Evolutionary conservation across 2,888 invertebrate genomes (phyloP).

Genomic region (Dioctria linearis): DNA sequence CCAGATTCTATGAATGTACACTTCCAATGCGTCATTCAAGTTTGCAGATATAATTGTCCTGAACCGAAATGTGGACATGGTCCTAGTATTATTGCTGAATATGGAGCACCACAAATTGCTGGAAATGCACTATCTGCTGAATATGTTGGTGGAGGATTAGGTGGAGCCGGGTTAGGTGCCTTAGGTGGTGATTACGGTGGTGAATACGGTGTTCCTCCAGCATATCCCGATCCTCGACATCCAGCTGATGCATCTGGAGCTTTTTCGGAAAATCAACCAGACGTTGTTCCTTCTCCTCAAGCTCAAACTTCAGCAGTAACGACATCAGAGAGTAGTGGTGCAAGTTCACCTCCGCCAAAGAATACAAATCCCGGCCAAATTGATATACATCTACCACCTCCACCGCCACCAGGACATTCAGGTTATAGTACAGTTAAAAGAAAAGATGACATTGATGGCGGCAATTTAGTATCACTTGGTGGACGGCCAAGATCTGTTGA

Average conservation of each 20-base stretch:
- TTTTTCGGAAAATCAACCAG: conserved; percentile 86
- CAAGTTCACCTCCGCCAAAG: conserved; percentile 73
- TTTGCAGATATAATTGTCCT: conserved; percentile 93
- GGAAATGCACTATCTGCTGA: conserved; percentile 77
- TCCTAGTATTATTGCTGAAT: conserved; percentile 77
- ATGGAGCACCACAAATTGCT: conserved; percentile 74
- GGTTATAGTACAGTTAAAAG: conserved; percentile 89
- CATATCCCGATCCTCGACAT: conserved; percentile 89
- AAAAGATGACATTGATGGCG: conserved; percentile 78
- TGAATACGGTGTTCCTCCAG: conserved; percentile 85
- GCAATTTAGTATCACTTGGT: conserved; percentile 85
- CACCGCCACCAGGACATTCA: conserved; percentile 86
- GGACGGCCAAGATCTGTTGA: conserved; percentile 92
- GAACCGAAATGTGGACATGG: conserved; percentile 88
- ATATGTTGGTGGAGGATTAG: conserved; percentile 74
- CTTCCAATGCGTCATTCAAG: conserved; percentile 97
- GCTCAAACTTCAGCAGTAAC: conserved; percentile 84
- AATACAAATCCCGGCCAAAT: conserved; percentile 72
- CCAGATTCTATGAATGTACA: conserved; percentile 97
- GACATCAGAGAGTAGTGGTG: conserved; percentile 75
- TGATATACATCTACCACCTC: conserved; percentile 86
- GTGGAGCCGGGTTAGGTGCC: conserved; percentile 59
- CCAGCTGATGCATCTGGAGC: conserved; percentile 87
- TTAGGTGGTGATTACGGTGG: conserved; percentile 66
- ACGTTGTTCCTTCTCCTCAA: conserved; percentile 86